phyloP scores from a whole-genome alignment of 2,113 vertebrate genomes.

The Crotalus viridis region DNA sequence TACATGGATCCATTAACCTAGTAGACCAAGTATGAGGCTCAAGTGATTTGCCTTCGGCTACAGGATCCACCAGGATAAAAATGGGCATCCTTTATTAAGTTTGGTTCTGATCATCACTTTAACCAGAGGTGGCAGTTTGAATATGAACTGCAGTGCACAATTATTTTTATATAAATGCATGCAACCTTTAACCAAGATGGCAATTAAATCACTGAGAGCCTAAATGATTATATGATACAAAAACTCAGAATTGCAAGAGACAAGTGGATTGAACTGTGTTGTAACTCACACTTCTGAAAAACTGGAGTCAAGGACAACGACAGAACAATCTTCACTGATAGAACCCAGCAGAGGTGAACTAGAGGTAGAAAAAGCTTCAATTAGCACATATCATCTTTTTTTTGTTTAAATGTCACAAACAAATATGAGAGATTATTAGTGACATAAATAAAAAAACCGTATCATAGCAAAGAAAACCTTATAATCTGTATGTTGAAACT shows the following conservation, averaged over 20 bases:
- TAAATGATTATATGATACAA: neutral
- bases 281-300: constrained; percentile 86
- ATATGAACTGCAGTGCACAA: neutral
- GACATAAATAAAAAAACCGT: neutral
- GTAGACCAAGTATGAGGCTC: neutral
- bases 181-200: neutral
- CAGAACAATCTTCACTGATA: constrained; percentile 89
- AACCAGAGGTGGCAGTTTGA: neutral
- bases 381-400: neutral
- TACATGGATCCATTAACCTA: neutral
- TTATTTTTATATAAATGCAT: neutral
- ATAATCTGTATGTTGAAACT: neutral
- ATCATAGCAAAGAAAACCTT: neutral
- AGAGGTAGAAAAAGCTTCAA: neutral
- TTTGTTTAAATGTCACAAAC: neutral
- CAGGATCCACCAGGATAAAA: neutral
- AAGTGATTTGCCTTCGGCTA: neutral
- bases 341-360: constrained; percentile 86
- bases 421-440: neutral
- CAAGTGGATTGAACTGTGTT: neutral
- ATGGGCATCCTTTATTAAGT: neutral
- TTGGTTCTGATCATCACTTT: neutral
- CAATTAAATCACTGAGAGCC: neutral
- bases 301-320: constrained; percentile 82
- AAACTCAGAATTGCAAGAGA: neutral